Base-by-base conservation (phyloP, 1,140 invertebrate species). In the Drosophila jambulina region DNA sequence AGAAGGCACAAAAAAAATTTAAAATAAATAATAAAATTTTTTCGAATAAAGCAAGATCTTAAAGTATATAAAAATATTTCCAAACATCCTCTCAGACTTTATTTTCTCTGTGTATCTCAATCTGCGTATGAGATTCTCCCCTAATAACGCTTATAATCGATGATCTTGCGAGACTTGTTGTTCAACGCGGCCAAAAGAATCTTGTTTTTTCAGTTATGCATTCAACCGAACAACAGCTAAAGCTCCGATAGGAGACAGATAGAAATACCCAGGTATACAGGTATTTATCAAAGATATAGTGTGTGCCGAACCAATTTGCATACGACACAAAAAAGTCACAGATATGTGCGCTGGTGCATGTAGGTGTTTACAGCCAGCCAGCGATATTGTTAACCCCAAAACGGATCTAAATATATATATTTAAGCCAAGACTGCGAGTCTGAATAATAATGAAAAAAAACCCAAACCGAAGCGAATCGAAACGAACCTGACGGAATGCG, bases 121-220 rank as follows among this genome's bases (percentile, higher is more conserved):
- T 56, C 43, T 69, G 57, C 63, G 57, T 62, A 53, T 42, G 67
- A 65, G 69, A 83, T 82, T 72, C 64, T 71, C 46, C 84, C 61
- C 80, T 48, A 78, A 88, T 88, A 83, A 88, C 68, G 49, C 56
- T 67, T 78, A 83, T 87, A 87, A 88, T 83, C 84, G 80, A 87
- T 86, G 75, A 87, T 82, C 84, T 68, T 76, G 83, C 53, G 75
- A 54, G 86, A 87, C 83, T 87, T 88, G 83, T 87, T 87, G 83
- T 80, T 74, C 53, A 45, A 54, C 34, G 46, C 40, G 82, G 67
- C 70, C 59, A 74, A 74, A 85, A 82, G 83, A 87, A 87, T 87
- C 83, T 83, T 46, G 83, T 83, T 80, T 71, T 84, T 53, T 71
- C 62, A 72, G 69, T 72, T 72, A 72, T 72, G 70, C 70, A 72